phyloP scores from a whole-genome alignment of 2,797 vertebrate species.

The Odontamblyopus lacepedii region DNA sequence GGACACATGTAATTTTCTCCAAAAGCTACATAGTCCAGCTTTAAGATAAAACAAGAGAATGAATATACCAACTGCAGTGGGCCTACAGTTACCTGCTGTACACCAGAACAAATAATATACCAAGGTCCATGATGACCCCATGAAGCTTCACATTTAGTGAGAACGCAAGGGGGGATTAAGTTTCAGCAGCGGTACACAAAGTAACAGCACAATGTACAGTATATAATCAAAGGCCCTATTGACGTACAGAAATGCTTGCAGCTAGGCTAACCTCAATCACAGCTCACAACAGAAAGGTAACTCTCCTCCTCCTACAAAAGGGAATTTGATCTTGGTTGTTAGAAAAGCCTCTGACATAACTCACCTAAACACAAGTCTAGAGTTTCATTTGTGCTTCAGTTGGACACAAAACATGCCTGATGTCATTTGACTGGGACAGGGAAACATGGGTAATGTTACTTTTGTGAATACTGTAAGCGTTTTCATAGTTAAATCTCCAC shows the following conservation, averaged over 20 bases:
- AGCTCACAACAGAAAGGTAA: slow-evolving; percentile 1
- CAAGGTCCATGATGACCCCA: not conserved
- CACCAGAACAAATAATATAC: not conserved
- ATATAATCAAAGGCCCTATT: not conserved
- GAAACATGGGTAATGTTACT: not conserved
- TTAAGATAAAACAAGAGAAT: too few relatives aligned
- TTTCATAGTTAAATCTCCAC: too few relatives aligned
- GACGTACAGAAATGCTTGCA: slow-evolving; percentile 6
- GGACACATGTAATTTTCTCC: too few relatives aligned
- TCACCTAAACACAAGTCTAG: slow-evolving; percentile 1
- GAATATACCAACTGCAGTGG: too few relatives aligned
- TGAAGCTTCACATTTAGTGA: not conserved
- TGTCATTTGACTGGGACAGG: not conserved
- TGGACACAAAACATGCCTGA: slow-evolving; percentile 2
- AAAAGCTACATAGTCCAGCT: too few relatives aligned
- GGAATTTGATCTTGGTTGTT: slow-evolving; percentile 1
- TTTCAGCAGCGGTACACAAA: not conserved
- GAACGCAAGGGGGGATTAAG: not conserved
- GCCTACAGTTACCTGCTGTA: not conserved
- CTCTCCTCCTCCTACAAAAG: not conserved
- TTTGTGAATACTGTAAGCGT: not conserved
- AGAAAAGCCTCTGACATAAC: not conserved
- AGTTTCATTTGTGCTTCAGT: slow-evolving; percentile 5
- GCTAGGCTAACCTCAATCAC: not conserved
- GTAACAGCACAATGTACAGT: not conserved